Conservation (phyloP, 1,140 invertebrate genomes). For the Aphelenchoides fujianensis region DNA sequence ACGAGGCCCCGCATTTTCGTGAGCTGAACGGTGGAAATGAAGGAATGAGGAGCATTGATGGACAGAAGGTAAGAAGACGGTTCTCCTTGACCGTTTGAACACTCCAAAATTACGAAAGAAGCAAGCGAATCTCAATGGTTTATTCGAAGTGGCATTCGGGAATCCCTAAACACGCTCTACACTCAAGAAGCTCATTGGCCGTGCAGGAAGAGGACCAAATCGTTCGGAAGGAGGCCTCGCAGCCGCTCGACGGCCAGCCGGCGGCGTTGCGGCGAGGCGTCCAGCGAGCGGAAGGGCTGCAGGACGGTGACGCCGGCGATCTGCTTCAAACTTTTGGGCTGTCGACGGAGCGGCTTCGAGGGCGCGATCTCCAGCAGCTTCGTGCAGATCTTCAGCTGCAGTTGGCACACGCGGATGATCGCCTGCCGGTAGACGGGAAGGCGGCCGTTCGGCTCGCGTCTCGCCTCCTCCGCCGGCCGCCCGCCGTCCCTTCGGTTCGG, state of each 20-base stretch:
- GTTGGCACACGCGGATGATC: constrained; percentile 11
- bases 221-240: neutral
- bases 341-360: neutral
- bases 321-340: constrained; percentile 13
- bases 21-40: neutral
- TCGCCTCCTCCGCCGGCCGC: no score
- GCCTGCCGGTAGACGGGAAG: constrained; percentile 9
- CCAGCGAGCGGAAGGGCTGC: neutral
- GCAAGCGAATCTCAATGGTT: no score
- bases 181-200: constrained; percentile 9
- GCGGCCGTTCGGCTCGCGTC: no score
- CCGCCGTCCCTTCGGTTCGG: no score
- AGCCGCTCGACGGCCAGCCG: neutral
- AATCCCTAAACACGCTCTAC: no score
- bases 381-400: constrained; percentile 14
- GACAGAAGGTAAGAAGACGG: no score
- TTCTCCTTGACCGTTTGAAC: no score
- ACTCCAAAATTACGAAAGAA: no score
- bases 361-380: constrained; percentile 19
- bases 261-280: neutral
- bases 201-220: constrained; percentile 14
- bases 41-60: no score
- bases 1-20: neutral
- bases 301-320: constrained; percentile 6
- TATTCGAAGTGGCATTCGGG: no score